Evolutionary conservation across 2,113 vertebrate genomes (phyloP), one percentile per base, ranked within the genome.

Genomic region (Serinus canaria): DNA sequence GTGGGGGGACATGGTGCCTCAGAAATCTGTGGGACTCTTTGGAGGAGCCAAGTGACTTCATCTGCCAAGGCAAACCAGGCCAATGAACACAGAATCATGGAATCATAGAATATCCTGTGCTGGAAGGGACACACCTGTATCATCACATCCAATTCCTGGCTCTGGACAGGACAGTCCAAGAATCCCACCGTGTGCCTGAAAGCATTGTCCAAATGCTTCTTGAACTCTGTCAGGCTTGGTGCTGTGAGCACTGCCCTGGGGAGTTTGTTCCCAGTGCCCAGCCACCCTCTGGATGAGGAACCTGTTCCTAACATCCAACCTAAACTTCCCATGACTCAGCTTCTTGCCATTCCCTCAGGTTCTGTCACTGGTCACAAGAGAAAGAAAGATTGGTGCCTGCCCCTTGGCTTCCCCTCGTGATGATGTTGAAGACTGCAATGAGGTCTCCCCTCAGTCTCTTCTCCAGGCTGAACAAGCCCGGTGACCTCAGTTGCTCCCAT

Each of bases 201-300:
- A 58, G 35, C 35, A 17, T 50, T 58, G 52, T 43, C 30, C 62
- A 67, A 58, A 43, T 0, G 1, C 20, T 17, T 56, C 8, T 66
- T 35, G 13, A 50, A 14, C 35, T 50, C 4, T 58, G 35, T 58
- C 31, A 43, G 43, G 11, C 10, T 33, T 50, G 20, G 20, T 58
- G 30, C 25, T 67, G 13, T 31, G 25, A 17, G 7, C 31, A 35
- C 35, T 67, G 31, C 25, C 20, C 43, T 67, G 31, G 20, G 35
- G 15, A 67, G 21, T 15, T 16, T 43, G 1, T 68, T 86, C 35
- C 44, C 44, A 59, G 13, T 52, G 21, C 21, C 44, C 37, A 4
- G 0, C 9, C 9, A 37, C 2, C 4, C 14, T 52, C 18, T 52
- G 37, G 3, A 4, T 27, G 11, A 68, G 31, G 11, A 77, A 37